Conservation (phyloP, 2,888 invertebrate genomes). For the Cetonia aurata region DNA sequence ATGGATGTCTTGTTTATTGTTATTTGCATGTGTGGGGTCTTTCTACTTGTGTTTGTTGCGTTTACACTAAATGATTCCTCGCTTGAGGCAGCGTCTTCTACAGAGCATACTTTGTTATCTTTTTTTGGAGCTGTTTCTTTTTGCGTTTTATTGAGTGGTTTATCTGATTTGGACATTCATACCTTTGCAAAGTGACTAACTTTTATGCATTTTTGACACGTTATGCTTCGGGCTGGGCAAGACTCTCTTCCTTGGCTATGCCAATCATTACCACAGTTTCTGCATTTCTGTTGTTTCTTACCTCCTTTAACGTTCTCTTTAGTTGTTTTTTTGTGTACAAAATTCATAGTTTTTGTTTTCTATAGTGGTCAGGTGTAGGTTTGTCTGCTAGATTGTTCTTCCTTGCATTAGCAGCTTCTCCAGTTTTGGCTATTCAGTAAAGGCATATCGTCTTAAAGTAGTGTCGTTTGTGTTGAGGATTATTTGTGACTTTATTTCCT, state of each 20-base stretch:
- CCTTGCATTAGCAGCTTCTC: slow-evolving; percentile 16
- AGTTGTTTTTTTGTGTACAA: background rate
- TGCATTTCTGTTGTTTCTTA: slow-evolving; percentile 32
- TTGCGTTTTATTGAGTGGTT: background rate
- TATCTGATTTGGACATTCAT: slow-evolving; percentile 36
- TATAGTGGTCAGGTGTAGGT: background rate
- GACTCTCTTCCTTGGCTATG: slow-evolving; percentile 42
- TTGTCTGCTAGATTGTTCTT: slow-evolving; percentile 5
- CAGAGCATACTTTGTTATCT: background rate
- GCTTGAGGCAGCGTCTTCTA: slow-evolving; percentile 4
- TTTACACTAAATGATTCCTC: slow-evolving; percentile 19
- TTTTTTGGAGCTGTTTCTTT: background rate
- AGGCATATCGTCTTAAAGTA: slow-evolving; percentile 25
- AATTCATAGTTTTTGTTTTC: background rate
- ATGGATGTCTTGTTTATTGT: background rate
- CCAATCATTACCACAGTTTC: slow-evolving; percentile 46
- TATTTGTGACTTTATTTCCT: slow-evolving; percentile 39
- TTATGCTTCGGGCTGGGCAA: slow-evolving; percentile 45
- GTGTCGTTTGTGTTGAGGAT: slow-evolving; percentile 30
- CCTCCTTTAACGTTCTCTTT: background rate
- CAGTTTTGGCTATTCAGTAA: slow-evolving; percentile 10
- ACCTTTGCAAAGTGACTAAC: slow-evolving; percentile 46
- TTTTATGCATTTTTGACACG: slow-evolving; percentile 40
- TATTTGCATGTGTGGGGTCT: background rate
- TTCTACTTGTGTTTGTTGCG: background rate